Evolutionary conservation across 2,888 invertebrate genomes (phyloP), one percentile per base, ranked within the genome.

Genomic region (Conchocele bisecta): DNA sequence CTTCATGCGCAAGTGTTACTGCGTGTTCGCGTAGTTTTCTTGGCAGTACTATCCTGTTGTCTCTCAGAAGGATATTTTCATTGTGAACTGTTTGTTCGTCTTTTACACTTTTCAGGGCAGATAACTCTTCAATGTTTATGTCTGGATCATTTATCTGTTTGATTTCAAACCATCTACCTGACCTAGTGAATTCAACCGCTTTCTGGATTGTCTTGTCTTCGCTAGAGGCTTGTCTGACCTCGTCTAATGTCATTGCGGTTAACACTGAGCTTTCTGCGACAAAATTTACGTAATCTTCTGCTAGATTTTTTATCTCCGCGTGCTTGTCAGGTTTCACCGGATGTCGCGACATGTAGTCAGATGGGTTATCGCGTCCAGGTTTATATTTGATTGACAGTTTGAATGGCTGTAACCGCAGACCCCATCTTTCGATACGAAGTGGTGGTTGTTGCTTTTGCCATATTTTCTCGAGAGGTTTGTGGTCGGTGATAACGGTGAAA

Each of bases 321-420:
- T 31, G 42, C 26, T 17, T 17, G 41, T 26, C 20, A 31, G 11
- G n/a, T n/a, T n/a, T 33, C 44, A 33, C 31, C 42, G 81, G 80
- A 22, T 84, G 82, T n/a, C 79, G 44, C 0, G 75, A 74, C 56
- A 79, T 48, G 65, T 81, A 75, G 63, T 86, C 84, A 6, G 79
- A 79, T 15, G 83, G 81, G 53, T 84, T 86, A 37, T 78, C 72
- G 20, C 24, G 46, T 7, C 84, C 82, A 15, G 76, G 73, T 15
- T 42, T 56, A 46, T 82, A 84, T 31, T 46, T 24, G 7, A 82
- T 72, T 1, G 29, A 73, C 29, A 78, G 41, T 22, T 75, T 63
- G 59, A 82, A 83, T 29, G 73, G 74, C 53, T 79, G 79, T 22
- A 83, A 33, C 29, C 50, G 58, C 60, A 53, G 66, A 48, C 63